A percentile compares a stretch with the other conserved stretches of the same genome.
phyloP scores from a whole-genome alignment of 2,113 vertebrate genomes.

The Coreoperca whiteheadi region DNA sequence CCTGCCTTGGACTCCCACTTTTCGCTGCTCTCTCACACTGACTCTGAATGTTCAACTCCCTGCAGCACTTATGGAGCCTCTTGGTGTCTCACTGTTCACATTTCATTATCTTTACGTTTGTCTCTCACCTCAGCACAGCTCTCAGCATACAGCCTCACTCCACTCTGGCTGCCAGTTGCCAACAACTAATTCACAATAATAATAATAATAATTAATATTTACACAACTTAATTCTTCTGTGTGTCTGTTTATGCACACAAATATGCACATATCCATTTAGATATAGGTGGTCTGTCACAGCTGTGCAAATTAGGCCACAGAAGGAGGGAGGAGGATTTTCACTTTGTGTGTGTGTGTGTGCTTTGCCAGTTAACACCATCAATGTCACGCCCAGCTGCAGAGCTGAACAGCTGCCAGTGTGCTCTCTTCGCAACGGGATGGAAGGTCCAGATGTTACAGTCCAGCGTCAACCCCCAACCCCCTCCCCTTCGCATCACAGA shows the following conservation, averaged over 20 bases:
- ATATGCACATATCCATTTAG: neutral
- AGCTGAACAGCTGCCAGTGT: conserved; percentile 92
- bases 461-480: conserved; percentile 86
- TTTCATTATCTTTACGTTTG: conserved; percentile 56
- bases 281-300: conserved; percentile 60
- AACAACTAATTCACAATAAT: conserved; percentile 1
- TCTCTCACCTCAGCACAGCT: conserved; percentile 57
- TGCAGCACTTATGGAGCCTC: conserved; percentile 61
- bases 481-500: conserved; percentile 73
- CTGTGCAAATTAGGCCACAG: conserved; percentile 91
- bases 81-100: conserved; percentile 54
- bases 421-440: conserved; percentile 83
- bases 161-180: conserved; percentile 44
- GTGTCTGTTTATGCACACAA: conserved; percentile 13
- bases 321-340: conserved; percentile 68
- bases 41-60: conserved; percentile 54
- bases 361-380: conserved; percentile 88
- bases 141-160: conserved; percentile 23
- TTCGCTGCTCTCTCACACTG: conserved; percentile 42
- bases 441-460: conserved; percentile 78
- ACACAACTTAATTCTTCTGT: conserved; percentile 4
- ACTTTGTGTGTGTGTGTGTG: conserved; percentile 48
- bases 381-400: conserved; percentile 87
- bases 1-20: conserved; percentile 21
- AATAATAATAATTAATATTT: too few species aligned